Conservation (phyloP, 2,888 invertebrate species). For the Germaria angustata region DNA sequence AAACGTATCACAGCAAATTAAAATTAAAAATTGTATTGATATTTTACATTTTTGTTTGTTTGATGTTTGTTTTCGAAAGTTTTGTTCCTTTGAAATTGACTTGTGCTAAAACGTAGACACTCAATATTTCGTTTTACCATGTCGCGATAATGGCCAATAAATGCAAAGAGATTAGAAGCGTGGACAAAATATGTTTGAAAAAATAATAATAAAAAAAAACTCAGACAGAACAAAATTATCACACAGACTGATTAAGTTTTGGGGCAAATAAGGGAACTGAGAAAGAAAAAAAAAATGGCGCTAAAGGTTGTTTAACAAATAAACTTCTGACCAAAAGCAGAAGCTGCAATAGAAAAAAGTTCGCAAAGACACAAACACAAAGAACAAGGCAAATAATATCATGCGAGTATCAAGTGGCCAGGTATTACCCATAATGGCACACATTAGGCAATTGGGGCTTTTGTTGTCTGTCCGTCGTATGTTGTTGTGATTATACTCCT, state of each 20-base stretch:
- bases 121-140: slow-evolving; percentile 59
- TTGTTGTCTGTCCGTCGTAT: slow-evolving; percentile 3
- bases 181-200: slow-evolving; percentile 61
- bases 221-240: slow-evolving; percentile 11
- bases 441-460: slow-evolving; percentile 61
- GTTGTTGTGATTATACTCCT: not conserved
- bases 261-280: slow-evolving; percentile 55
- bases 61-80: not conserved
- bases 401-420: slow-evolving; percentile 42
- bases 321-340: slow-evolving; percentile 47
- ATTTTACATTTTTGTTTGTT: slow-evolving; percentile 37
- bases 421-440: slow-evolving; percentile 61
- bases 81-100: slow-evolving; percentile 42
- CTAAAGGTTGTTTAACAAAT: slow-evolving; percentile 71
- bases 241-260: slow-evolving; percentile 53
- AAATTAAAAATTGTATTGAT: slow-evolving; percentile 68
- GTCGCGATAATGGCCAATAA: slow-evolving; percentile 65
- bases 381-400: slow-evolving; percentile 68
- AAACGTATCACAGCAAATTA: slow-evolving; percentile 71
- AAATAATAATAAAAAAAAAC: not conserved
- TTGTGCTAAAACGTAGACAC: slow-evolving; percentile 59
- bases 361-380: slow-evolving; percentile 68
- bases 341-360: slow-evolving; percentile 39
- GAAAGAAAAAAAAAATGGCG: slow-evolving; percentile 74
- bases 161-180: slow-evolving; percentile 65